These are phyloP conservation scores for Dascyllus trimaculatus DNA, from an alignment of 2,113 vertebrate species.

Conservation along the genomic window DNA sequence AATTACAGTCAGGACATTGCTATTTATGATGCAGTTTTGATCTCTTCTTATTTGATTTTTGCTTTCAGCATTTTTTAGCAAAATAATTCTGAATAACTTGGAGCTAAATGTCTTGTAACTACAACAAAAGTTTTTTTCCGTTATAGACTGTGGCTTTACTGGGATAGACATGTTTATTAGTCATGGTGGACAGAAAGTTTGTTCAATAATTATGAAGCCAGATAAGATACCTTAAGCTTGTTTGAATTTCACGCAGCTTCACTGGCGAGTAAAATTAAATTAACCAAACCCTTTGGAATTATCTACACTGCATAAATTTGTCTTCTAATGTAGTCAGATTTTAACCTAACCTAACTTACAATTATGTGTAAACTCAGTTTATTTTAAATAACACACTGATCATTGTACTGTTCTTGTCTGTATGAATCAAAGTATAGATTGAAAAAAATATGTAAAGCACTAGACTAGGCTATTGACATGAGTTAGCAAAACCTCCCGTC, in stretches of 20 bases:
- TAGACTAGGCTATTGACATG: no score
- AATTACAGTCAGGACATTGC: no score
- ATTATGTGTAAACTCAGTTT: background rate
- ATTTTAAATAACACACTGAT: background rate
- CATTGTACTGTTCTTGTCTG: background rate
- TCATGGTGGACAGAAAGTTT: background rate
- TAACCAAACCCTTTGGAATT: background rate
- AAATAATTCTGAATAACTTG: no score
- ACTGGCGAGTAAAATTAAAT: background rate
- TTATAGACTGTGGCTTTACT: background rate
- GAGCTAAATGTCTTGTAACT: no score
- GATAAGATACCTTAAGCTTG: background rate
- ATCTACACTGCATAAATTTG: background rate
- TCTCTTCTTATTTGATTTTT: no score
- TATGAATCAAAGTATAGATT: background rate
- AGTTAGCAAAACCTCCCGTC: no score
- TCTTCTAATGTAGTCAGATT: background rate
- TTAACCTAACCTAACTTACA: background rate
- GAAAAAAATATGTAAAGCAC: no score
- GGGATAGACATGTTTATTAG: background rate
- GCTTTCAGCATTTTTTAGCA: no score
- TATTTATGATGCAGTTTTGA: no score
- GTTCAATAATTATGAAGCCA: slow-evolving; percentile 4
- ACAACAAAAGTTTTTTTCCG: no score
- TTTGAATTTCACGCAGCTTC: background rate